Percentiles rank a stretch among this genome's conserved stretches.
These are phyloP conservation scores for Xylocopa sonorina DNA, from an alignment of 1,140 invertebrate genomes.

Conservation along the genomic window DNA sequence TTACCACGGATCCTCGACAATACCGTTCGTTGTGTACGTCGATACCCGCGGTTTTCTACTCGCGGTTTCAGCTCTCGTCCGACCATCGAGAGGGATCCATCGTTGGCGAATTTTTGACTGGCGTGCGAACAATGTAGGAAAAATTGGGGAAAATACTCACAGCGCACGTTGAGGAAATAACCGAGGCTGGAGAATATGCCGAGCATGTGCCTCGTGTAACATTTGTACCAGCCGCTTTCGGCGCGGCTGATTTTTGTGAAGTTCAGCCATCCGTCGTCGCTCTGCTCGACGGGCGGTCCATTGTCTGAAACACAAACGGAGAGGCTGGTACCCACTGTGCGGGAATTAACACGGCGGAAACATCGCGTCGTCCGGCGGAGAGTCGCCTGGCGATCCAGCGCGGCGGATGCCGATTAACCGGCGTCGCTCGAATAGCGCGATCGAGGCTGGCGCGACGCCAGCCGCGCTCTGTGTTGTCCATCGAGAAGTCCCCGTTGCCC, in stretches of 20 bases:
- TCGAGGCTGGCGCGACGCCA: constrained; percentile 26
- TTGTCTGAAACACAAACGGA: constrained; percentile 82
- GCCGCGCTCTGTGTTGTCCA: background rate
- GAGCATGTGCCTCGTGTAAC: constrained; percentile 90
- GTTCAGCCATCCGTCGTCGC: constrained; percentile 90
- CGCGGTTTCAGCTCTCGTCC: too few species aligned
- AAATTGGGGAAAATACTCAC: constrained; percentile 84
- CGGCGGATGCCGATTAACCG: constrained; percentile 27
- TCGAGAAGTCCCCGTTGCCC: constrained; percentile 16
- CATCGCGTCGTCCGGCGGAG: constrained; percentile 38
- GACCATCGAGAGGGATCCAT: too few species aligned
- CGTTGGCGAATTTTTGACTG: too few species aligned
- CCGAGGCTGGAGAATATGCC: constrained; percentile 93
- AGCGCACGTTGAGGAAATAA: constrained; percentile 93
- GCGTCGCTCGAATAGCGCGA: constrained; percentile 20
- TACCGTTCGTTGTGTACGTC: too few species aligned
- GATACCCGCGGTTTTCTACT: too few species aligned
- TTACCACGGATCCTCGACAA: too few species aligned
- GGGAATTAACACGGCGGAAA: constrained; percentile 64
- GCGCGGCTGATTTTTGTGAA: constrained; percentile 89
- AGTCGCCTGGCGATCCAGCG: constrained; percentile 26
- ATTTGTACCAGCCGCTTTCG: constrained; percentile 95
- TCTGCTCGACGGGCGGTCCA: constrained; percentile 84
- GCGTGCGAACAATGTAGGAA: too few species aligned
- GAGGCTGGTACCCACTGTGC: constrained; percentile 39